Base-by-base conservation (phyloP, 2,888 invertebrate genomes). In the Catonia carolina region DNA sequence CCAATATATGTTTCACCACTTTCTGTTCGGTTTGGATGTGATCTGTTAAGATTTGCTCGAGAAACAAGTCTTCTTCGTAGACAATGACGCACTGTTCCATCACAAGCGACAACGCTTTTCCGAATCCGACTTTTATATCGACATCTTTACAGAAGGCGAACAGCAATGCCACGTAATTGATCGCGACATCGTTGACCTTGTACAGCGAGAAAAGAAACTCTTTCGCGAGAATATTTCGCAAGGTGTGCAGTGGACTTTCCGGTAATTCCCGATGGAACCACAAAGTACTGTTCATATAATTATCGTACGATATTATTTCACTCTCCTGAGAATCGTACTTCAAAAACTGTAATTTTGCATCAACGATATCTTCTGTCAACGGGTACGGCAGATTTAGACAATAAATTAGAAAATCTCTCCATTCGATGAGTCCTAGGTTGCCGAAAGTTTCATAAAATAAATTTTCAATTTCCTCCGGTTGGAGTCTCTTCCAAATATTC, bases 41-140 rank as follows among this genome's bases (percentile, higher is more conserved):
- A 45, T 45, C 45, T 2, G 45, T 45, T 7, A 10, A 45, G 1
- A 45, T 7, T 5, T 45, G 7, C n/a, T 45, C 45, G 12, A 45
- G 23, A 45, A 14, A 45, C 22, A 23, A 22, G 12, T 45, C 45
- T 18, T 45, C 23, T 10, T 45, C 27, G n/a, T 45, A 45, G 2
- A 45, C 22, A 10, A 20, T 20, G 8, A 45, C 22, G 22, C 45
- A 45, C 2, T 22, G 7, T 2, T 59, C 61, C 10, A 37, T 87
- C 68, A 88, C 83, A 71, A 84, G 81, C 67, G 86, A 81, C 57
- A 98, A 73, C 0, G 94, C 93, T 7, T 82, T 80, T 65, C 91
- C 82, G 67, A 98, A 85, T 59, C 86, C 84, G 14, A 82, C 82
- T 42, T 97, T 83, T 10, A 93, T 90, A 65, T 79, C 71, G 15